These are phyloP conservation scores for Osmerus mordax DNA, from an alignment of 2,113 vertebrate genomes.

Conservation along the genomic window DNA sequence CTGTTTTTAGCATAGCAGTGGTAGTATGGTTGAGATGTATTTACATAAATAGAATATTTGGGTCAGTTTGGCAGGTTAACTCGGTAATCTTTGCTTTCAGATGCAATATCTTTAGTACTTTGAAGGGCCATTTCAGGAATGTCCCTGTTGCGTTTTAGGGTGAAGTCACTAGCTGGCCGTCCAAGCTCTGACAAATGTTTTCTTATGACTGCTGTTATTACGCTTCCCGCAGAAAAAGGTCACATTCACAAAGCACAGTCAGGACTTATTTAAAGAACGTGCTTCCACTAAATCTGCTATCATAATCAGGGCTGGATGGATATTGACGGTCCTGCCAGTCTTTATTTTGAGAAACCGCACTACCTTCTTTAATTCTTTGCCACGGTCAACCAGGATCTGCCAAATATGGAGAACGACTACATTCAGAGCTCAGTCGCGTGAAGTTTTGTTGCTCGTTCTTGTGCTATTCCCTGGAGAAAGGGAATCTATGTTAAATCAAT, in stretches of 20 bases:
- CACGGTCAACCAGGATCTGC: slow-evolving; percentile 5
- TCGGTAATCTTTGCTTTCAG: slow-evolving; percentile 43
- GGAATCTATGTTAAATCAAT: slow-evolving; percentile 30
- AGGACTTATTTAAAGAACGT: slow-evolving; percentile 67
- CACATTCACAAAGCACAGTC: slow-evolving; percentile 34
- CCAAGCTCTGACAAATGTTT: slow-evolving; percentile 51
- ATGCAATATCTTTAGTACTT: slow-evolving; percentile 30
- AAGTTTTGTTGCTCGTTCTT: not conserved
- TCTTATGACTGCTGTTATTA: slow-evolving; percentile 51
- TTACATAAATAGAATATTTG: slow-evolving; percentile 15
- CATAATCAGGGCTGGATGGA: slow-evolving; percentile 46
- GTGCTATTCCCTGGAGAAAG: not conserved
- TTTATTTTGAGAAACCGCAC: slow-evolving; percentile 24
- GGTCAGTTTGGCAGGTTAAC: slow-evolving; percentile 23
- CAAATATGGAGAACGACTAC: not conserved
- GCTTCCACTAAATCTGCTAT: slow-evolving; percentile 53
- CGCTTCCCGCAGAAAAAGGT: slow-evolving; percentile 50
- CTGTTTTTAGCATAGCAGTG: slow-evolving; percentile 36
- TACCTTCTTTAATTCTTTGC: slow-evolving; percentile 6
- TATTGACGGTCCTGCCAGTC: slow-evolving; percentile 23
- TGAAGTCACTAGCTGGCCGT: slow-evolving; percentile 55
- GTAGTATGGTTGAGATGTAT: slow-evolving; percentile 13
- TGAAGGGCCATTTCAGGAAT: slow-evolving; percentile 38
- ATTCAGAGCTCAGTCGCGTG: slow-evolving; percentile 14
- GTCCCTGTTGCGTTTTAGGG: slow-evolving; percentile 36